Evolutionary conservation across 1,140 invertebrate species (phyloP).

Genomic region (Aphaenogaster rudis): DNA sequence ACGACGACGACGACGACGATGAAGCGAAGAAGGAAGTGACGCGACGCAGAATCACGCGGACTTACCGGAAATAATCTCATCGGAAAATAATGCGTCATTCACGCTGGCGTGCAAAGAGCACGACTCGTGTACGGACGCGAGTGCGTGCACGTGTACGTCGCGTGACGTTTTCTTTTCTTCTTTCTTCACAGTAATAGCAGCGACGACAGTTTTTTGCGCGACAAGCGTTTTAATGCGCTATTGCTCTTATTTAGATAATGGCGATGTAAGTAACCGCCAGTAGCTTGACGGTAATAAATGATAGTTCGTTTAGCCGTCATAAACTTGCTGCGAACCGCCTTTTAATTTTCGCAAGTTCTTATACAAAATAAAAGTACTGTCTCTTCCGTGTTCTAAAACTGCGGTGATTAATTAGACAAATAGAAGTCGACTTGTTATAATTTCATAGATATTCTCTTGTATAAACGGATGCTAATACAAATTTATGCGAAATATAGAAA

Average conservation of each 20-base stretch:
- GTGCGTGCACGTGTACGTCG: constrained; percentile 8
- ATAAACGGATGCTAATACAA: not conserved
- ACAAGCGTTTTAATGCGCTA: constrained; percentile 31
- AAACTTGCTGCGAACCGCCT: constrained; percentile 19
- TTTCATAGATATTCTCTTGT: not conserved
- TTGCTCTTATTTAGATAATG: constrained; percentile 48
- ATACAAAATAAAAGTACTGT: not conserved
- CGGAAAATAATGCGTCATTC: constrained; percentile 55
- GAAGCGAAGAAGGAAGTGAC: constrained; percentile 46
- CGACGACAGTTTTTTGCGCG: not conserved
- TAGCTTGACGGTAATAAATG: constrained; percentile 41
- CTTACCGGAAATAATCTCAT: constrained; percentile 62
- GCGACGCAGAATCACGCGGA: constrained; percentile 44
- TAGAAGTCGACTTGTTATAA: not conserved
- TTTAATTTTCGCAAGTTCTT: constrained; percentile 25
- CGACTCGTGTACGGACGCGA: not conserved
- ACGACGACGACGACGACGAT: not conserved
- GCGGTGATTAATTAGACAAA: not conserved
- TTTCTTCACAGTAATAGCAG: not conserved
- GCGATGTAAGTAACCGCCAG: not conserved
- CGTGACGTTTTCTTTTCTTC: constrained; percentile 34
- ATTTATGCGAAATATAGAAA: not conserved
- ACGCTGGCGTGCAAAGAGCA: constrained; percentile 11
- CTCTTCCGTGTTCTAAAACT: not conserved
- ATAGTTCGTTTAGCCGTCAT: constrained; percentile 1